Base-by-base conservation (phyloP, 2,888 invertebrate genomes). In the Drosophila lutescens region DNA sequence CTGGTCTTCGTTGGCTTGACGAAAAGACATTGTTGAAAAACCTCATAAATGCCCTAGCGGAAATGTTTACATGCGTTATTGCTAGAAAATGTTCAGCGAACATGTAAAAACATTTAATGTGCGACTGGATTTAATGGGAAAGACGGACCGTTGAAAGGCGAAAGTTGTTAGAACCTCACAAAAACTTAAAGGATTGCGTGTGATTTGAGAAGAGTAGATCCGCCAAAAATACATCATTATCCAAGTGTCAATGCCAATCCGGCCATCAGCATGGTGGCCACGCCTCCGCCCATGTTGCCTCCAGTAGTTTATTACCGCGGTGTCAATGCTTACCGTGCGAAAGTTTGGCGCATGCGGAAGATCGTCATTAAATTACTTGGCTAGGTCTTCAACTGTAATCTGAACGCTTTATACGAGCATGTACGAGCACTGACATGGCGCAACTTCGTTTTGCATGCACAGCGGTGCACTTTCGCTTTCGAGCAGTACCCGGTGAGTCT, bases 391-490 rank as follows among this genome's bases (percentile, higher is more conserved):
- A 67, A 46, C 63, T 84, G 76, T 81, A 76, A 81, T 67, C 56
- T 71, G 61, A 80, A 77, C 56, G 58, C 55, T 61, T 53, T 60
- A 53, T 34, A 44, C 38, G 50, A 61, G 54, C 53, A 36, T 59
- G 65, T 49, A 26, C 60, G 50, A 34, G 41, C 30, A 57, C 20
- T 51, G 23, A 34, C 55, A 57, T 86, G 80, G 62, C 57, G 78
- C 71, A 84, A 86, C 47, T 57, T 38, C 44, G 57, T 57, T 70
- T 65, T 57, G 55, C 68, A 56, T 55, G 61, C 66, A 68, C 40
- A 51, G 57, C 46, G 57, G 50, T 77, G 75, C 72, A 86, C 80
- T 83, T 83, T 88, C 84, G 69, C 77, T 86, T 82, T 78, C 80
- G 58, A 59, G 41, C 57, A 49, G 26, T 50, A 46, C 53, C 75